Conservation (phyloP, 35 echinoderm and acorn worm genomes). For the Amphiura filiformis region DNA sequence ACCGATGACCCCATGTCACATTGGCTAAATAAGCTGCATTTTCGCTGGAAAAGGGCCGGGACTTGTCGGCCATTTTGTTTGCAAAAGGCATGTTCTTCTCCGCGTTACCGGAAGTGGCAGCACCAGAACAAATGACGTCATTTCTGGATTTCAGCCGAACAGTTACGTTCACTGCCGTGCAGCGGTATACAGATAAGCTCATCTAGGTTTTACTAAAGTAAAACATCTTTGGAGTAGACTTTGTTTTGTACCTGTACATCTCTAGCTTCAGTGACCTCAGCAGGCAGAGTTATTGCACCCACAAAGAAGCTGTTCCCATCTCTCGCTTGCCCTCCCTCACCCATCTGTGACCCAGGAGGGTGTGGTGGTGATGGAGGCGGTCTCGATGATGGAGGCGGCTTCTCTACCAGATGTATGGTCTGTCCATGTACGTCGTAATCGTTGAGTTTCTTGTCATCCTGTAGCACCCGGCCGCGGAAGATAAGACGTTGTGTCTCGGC, state of each 20-base stretch:
- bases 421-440: slow-evolving; percentile 89
- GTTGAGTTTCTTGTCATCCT: slow-evolving; percentile 83
- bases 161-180: no score
- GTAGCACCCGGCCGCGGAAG: slow-evolving; percentile 77
- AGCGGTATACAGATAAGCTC: no score
- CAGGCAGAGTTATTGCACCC: slow-evolving; percentile 64
- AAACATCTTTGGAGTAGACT: not conserved
- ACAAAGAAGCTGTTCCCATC: slow-evolving; percentile 58
- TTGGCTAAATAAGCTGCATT: no score
- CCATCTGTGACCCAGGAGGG: not conserved
- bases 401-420: slow-evolving; percentile 90
- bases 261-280: slow-evolving; percentile 52
- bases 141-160: no score
- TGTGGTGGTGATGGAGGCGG: slow-evolving; percentile 23
- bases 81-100: no score
- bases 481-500: slow-evolving; percentile 81
- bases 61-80: no score
- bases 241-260: slow-evolving; percentile 71
- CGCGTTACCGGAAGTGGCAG: no score
- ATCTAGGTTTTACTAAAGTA: no score
- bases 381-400: slow-evolving; percentile 61
- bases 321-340: slow-evolving; percentile 25
- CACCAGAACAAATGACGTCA: no score
- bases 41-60: no score
- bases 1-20: no score